These are phyloP conservation scores for Parazoanthus darwini DNA, from an alignment of 92 coral and sea anemone species.

Conservation along the genomic window DNA sequence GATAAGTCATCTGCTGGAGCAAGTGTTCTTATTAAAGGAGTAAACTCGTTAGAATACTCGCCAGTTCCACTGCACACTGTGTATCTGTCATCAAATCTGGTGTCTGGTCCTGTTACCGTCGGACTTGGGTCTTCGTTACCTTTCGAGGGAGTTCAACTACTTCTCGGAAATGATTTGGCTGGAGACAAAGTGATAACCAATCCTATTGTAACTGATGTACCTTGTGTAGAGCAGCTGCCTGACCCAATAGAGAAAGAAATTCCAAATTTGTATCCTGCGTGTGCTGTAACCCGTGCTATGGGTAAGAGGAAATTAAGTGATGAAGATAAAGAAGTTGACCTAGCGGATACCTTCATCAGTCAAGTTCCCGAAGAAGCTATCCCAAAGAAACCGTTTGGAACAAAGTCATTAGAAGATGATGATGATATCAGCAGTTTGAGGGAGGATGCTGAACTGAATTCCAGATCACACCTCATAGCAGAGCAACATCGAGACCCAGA, in stretches of 20 bases:
- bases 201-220: constrained; percentile 1
- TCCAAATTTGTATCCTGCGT: constrained; percentile 51
- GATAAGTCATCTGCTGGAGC: constrained; percentile 28
- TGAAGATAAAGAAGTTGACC: constrained; percentile 20
- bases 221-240: constrained; percentile 16
- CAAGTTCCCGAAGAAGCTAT: constrained; percentile 4
- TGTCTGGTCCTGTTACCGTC: constrained; percentile 51
- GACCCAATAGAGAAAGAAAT: constrained; percentile 38
- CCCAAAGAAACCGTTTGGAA: background rate
- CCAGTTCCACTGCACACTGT: constrained; percentile 59
- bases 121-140: constrained; percentile 45
- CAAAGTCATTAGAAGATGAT: constrained; percentile 29
- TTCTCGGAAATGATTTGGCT: constrained; percentile 56
- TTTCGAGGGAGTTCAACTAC: constrained; percentile 49
- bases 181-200: constrained; percentile 18
- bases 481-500: constrained; percentile 62
- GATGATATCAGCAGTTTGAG: constrained; percentile 8
- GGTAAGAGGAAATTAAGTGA: constrained; percentile 8
- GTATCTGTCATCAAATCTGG: constrained; percentile 44
- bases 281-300: constrained; percentile 64
- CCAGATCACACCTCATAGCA: constrained; percentile 47
- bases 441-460: constrained; percentile 8
- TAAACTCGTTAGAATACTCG: constrained; percentile 15
- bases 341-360: constrained; percentile 34
- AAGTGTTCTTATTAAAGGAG: constrained; percentile 31